These are phyloP conservation scores for Aphidius gifuensis DNA, from an alignment of 1,140 invertebrate species.

Conservation along the genomic window DNA sequence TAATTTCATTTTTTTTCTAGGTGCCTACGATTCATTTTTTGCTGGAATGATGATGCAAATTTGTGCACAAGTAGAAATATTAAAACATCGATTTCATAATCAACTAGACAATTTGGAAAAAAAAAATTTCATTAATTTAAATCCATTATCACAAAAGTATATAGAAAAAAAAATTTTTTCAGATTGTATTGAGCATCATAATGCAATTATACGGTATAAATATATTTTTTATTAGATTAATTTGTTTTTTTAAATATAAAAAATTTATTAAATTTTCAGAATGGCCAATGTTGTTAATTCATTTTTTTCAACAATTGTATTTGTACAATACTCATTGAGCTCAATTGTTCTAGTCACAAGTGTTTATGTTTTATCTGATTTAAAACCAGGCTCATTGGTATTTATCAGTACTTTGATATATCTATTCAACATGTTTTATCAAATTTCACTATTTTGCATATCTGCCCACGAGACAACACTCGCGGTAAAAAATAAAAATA, in stretches of 20 bases:
- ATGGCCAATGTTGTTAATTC: not conserved
- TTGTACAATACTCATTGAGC: slow-evolving; percentile 12
- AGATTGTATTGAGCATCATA: slow-evolving; percentile 10
- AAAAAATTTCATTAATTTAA: not conserved
- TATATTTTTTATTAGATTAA: not conserved
- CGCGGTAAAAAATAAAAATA: not conserved
- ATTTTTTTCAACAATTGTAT: slow-evolving; percentile 1
- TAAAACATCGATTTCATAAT: slow-evolving; percentile 1
- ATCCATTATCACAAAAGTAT: not conserved
- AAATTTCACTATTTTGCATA: slow-evolving; percentile 10
- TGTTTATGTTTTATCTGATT: slow-evolving; percentile 6
- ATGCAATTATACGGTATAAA: slow-evolving; percentile 5
- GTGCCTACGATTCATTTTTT: slow-evolving; percentile 6
- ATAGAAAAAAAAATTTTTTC: slow-evolving; percentile 1
- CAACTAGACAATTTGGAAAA: not conserved
- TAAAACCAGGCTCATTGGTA: not conserved
- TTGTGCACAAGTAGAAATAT: slow-evolving; percentile 3
- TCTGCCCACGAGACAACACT: slow-evolving; percentile 4
- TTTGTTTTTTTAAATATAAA: not conserved
- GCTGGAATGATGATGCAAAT: slow-evolving; percentile 10
- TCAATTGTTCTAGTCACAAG: slow-evolving; percentile 4
- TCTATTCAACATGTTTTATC: not conserved
- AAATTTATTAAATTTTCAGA: not conserved
- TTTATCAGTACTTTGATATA: slow-evolving; percentile 1
- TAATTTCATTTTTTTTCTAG: not conserved